Percentiles rank a stretch among this genome's conserved stretches.
phyloP scores from a whole-genome alignment of 30 jellyfish, hydroid and myxozoan species.

The Chrysaora quinquecirrha region DNA sequence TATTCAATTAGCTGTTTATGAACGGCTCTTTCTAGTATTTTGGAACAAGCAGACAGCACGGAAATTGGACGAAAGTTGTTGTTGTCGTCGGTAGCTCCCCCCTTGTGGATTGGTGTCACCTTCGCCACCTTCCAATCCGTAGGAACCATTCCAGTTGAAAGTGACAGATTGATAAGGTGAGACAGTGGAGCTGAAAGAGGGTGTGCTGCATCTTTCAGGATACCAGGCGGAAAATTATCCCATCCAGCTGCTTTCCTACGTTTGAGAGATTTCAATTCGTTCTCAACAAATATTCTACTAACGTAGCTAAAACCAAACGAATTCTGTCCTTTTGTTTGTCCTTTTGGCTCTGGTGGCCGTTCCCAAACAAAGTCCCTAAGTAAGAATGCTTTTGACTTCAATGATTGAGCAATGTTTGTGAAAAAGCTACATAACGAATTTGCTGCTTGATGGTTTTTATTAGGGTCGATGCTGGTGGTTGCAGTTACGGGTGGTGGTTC shows the following conservation, averaged over 20 bases:
- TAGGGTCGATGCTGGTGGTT: not conserved
- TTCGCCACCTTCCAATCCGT: conserved; percentile 26
- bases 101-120: conserved; percentile 24
- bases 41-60: conserved; percentile 20
- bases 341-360: conserved; percentile 10
- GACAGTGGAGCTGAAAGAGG: conserved; percentile 14
- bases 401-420: conserved; percentile 12
- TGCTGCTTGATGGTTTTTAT: conserved; percentile 22
- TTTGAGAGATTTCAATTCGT: conserved; percentile 1
- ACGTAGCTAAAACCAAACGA: conserved; percentile 14
- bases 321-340: not conserved
- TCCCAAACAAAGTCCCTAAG: conserved; percentile 50
- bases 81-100: conserved; percentile 44
- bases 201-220: conserved; percentile 24
- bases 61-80: conserved; percentile 36
- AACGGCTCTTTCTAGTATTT: conserved; percentile 36
- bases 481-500: not conserved
- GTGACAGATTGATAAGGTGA: conserved; percentile 9
- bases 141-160: conserved; percentile 21
- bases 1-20: conserved; percentile 20
- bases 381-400: conserved; percentile 31
- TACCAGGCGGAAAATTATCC: conserved; percentile 50
- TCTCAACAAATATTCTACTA: conserved; percentile 4
- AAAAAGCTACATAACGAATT: conserved; percentile 42
- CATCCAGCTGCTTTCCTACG: not conserved